Evolutionary conservation across 2,113 vertebrate species (phyloP), one percentile per base, ranked within the genome.

Genomic region (Poeciliopsis occidentalis): DNA sequence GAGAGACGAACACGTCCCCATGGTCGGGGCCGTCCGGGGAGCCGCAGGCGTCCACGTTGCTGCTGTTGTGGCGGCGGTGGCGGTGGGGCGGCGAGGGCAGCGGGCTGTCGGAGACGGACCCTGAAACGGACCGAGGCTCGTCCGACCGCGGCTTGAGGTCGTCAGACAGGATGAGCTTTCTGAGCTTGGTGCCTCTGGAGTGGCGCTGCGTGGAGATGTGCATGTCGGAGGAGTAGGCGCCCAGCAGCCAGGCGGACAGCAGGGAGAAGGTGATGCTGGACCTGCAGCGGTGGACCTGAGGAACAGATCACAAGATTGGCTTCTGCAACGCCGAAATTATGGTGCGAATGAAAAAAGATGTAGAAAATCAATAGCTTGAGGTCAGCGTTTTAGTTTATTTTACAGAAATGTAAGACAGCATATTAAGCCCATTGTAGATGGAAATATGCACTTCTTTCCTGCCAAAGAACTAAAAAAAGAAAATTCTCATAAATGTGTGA

Each of bases 181-280:
- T 93, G 0, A 99, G 95, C 71, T 97, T 98, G 94, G 97, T 95
- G 32, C 98, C 97, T 0, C 98, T 94, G 17, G 98, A 99, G 88
- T 98, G 96, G 3, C 96, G 95, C 87, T 99, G 98, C 0, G 97
- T 96, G 90, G 98, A 98, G 94, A 98, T 98, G 95, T 98, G 97
- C 97, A 98, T 99, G 94, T 99, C 98, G 0, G 97, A 97, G 60
- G 97, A 98, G 84, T 97, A 97, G 54, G 97, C 97, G 0, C 97
- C 98, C 2, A 99, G 90, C 65, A 98, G 93, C 85, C 98, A 97
- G 29, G 98, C 98, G 0, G 97, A 97, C 69, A 93, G 97, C 73
- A 99, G 94, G 0, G 97, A 97, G 92, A 99, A 99, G 85, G 97
- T 95, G 64, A 98, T 93, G 90, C 97, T 98, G 78, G 96, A 96